Conservation (phyloP, 2,888 invertebrate genomes). For the Polydrusus tereticollis region DNA sequence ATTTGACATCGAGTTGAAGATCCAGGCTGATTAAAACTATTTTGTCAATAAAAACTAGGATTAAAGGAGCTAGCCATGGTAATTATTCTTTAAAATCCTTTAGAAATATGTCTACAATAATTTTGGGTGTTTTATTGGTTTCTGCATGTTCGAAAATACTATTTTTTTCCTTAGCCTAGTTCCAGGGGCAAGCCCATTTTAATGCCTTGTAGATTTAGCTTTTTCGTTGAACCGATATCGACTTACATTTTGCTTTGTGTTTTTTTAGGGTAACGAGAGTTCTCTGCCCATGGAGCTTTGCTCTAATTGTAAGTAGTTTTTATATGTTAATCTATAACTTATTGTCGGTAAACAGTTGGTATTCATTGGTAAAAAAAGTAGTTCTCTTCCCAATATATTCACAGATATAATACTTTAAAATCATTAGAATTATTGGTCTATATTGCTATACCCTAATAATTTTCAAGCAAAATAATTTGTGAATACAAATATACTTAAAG, state of each 20-base stretch:
- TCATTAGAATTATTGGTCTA: no score
- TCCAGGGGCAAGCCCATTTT: slow-evolving; percentile 65
- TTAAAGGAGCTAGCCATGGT: slow-evolving; percentile 31
- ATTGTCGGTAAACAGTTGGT: not conserved
- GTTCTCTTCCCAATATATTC: no score
- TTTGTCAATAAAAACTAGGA: slow-evolving; percentile 27
- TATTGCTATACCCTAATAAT: no score
- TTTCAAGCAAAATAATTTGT: no score
- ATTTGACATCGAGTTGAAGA: slow-evolving; percentile 25
- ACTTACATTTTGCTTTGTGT: slow-evolving; percentile 28
- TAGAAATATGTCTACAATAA: not conserved
- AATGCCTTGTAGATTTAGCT: slow-evolving; percentile 10
- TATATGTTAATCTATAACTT: not conserved
- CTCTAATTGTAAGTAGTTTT: slow-evolving; percentile 87
- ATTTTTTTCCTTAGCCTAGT: slow-evolving; percentile 15
- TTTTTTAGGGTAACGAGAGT: slow-evolving; percentile 92
- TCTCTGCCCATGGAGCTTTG: slow-evolving; percentile 97
- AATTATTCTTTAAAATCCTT: slow-evolving; percentile 9
- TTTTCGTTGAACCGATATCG: slow-evolving; percentile 3
- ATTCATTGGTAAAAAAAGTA: not conserved
- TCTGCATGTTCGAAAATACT: not conserved
- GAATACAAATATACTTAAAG: no score
- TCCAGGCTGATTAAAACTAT: slow-evolving; percentile 26
- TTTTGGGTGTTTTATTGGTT: not conserved
- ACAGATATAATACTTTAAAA: no score